phyloP scores from a whole-genome alignment of 2,888 invertebrate species.

The Cylindroiulus punctatus region DNA sequence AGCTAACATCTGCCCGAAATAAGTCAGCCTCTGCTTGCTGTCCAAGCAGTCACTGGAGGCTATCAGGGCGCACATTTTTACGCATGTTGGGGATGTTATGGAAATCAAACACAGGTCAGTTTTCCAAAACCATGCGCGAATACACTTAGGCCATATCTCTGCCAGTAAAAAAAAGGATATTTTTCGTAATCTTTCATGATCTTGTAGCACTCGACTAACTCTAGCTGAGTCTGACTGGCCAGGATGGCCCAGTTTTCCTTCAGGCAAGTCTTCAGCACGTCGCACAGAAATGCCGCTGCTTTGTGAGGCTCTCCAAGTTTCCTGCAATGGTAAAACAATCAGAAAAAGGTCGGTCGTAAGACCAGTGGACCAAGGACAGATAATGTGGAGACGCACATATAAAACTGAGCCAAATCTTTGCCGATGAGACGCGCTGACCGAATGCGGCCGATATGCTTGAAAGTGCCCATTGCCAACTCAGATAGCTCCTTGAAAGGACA shows the following conservation, averaged over 20 bases:
- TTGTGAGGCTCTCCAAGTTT: constrained; percentile 75
- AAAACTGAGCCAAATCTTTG: constrained; percentile 87
- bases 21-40: constrained; percentile 77
- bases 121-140: not conserved
- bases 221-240: constrained; percentile 76
- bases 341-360: too few species aligned
- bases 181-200: constrained; percentile 81
- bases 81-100: constrained; percentile 71
- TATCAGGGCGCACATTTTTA: constrained; percentile 81
- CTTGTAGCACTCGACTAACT: constrained; percentile 85
- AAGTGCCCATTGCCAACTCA: constrained; percentile 94
- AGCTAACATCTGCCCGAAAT: constrained; percentile 79
- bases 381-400: constrained; percentile 75
- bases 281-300: constrained; percentile 87
- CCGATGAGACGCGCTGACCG: constrained; percentile 90
- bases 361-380: too few species aligned
- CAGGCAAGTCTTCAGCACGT: constrained; percentile 85
- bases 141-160: too few species aligned
- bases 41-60: constrained; percentile 81
- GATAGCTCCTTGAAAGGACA: constrained; percentile 76
- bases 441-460: constrained; percentile 88
- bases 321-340: constrained; percentile 62
- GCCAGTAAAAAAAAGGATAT: constrained; percentile 68
- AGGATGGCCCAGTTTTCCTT: constrained; percentile 88
- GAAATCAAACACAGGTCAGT: too few species aligned